A percentile compares a stretch with the other conserved stretches of the same genome.
These are phyloP conservation scores for Tokudaia tokunoshimensis DNA, from an alignment of 2,797 vertebrate genomes.

Conservation along the genomic window DNA sequence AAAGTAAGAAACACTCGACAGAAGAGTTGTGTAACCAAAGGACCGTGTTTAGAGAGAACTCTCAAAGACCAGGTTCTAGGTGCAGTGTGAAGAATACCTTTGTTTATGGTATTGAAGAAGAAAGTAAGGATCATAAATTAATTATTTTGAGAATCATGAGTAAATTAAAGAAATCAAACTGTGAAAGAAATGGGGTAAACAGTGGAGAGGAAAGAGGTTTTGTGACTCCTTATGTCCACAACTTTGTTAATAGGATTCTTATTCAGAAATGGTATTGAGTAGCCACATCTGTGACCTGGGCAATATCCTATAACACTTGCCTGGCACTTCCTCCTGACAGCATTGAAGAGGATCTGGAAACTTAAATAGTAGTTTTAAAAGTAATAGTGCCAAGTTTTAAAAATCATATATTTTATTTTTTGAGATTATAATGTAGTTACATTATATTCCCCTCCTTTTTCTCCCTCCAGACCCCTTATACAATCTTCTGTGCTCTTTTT, in stretches of 20 bases:
- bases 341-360: constrained; percentile 84
- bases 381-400: neutral
- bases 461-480: no score
- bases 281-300: neutral
- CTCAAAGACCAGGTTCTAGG: neutral
- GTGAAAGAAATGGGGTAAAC: neutral
- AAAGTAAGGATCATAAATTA: neutral
- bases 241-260: neutral
- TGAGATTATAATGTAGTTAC: neutral
- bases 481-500: neutral
- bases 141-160: neutral
- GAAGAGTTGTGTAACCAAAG: neutral
- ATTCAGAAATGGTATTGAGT: neutral
- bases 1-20: neutral
- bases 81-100: neutral
- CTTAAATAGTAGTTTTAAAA: constrained; percentile 82
- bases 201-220: neutral
- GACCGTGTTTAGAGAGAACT: neutral
- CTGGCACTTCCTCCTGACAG: neutral
- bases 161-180: neutral
- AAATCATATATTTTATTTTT: neutral
- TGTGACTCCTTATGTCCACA: no score
- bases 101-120: neutral
- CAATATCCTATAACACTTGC: neutral
- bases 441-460: neutral